Evolutionary conservation across 2,797 vertebrate species (phyloP).

Genomic region (Sebastes kiyomatsui): DNA sequence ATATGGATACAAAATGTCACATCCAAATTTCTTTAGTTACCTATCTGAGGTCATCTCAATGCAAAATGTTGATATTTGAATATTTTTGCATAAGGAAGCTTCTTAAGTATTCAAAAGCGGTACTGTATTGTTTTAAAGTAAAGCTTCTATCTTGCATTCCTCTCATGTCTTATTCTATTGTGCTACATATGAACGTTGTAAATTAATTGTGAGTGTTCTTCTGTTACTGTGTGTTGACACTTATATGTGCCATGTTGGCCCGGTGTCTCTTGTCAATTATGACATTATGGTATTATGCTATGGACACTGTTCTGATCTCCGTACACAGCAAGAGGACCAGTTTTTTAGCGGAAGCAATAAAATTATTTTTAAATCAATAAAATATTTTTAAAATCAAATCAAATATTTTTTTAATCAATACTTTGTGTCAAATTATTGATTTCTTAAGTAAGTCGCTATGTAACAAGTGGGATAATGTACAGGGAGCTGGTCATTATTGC

Average conservation of each 20-base stretch:
- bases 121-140: not conserved
- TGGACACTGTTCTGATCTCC: too few relatives aligned
- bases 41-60: not conserved
- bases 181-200: not conserved
- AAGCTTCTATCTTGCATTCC: not conserved
- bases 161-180: not conserved
- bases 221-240: not conserved
- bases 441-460: too few relatives aligned
- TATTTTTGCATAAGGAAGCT: not conserved
- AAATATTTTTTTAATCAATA: too few relatives aligned
- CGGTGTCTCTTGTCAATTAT: not conserved
- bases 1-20: not conserved
- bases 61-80: not conserved
- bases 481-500: too few relatives aligned
- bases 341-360: too few relatives aligned
- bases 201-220: not conserved
- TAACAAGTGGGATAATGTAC: too few relatives aligned
- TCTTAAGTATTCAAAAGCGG: not conserved
- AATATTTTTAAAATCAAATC: too few relatives aligned
- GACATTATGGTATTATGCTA: too few relatives aligned
- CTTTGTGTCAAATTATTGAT: too few relatives aligned
- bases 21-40: not conserved
- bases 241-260: not conserved
- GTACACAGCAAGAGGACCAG: too few relatives aligned
- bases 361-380: too few relatives aligned